Evolutionary conservation across 2,888 invertebrate genomes (phyloP).

Genomic region (Apamea epomidion): DNA sequence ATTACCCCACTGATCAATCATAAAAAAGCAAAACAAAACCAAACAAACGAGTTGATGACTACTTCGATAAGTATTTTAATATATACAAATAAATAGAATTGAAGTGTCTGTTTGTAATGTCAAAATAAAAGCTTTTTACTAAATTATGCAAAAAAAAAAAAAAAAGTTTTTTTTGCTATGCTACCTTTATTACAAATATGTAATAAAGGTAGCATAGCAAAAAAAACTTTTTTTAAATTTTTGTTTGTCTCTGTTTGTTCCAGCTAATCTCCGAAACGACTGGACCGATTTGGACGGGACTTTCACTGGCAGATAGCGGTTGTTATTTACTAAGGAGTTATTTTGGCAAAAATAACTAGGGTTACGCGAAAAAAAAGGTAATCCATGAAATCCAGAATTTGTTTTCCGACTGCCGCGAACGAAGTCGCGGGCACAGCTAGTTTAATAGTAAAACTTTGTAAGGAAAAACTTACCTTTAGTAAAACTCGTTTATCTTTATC

Average conservation of each 20-base stretch:
- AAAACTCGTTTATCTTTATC: conserved; percentile 72
- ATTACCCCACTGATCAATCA: background rate
- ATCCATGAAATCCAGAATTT: background rate
- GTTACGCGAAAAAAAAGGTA: background rate
- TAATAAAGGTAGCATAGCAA: background rate
- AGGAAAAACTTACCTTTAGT: conserved; percentile 73
- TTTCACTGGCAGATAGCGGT: background rate
- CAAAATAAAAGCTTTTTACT: too few relatives aligned
- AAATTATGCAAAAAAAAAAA: too few relatives aligned
- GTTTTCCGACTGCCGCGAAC: background rate
- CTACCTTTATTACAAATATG: too few relatives aligned
- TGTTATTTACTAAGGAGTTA: background rate
- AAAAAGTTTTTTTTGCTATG: too few relatives aligned
- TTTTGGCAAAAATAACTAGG: background rate
- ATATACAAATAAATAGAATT: too few relatives aligned
- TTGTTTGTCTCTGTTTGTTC: background rate
- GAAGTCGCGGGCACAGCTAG: too few relatives aligned
- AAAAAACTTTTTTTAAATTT: background rate
- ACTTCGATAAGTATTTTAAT: background rate
- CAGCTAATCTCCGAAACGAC: background rate
- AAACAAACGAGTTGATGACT: background rate
- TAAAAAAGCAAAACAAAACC: background rate
- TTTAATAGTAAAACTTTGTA: conserved; percentile 35
- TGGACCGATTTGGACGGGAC: background rate
- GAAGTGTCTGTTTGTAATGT: too few relatives aligned